These are phyloP conservation scores for Nephila pilipes DNA, from an alignment of 1,140 invertebrate genomes.

Conservation along the genomic window DNA sequence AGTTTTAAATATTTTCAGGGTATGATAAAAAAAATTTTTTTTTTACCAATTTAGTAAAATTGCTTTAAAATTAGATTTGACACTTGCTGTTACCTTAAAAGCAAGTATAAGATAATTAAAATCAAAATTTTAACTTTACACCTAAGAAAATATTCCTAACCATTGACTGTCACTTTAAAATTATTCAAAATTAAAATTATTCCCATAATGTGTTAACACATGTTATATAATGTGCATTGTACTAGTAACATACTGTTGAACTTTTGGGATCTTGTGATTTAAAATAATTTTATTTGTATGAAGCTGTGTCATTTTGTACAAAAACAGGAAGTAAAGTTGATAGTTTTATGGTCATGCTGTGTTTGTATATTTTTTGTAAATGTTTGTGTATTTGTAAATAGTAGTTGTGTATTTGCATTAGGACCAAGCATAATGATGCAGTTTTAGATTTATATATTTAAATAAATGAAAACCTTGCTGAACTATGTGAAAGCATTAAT, in stretches of 20 bases:
- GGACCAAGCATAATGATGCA: conserved; percentile 73
- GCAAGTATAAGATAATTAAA: too few species aligned
- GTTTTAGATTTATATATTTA: conserved; percentile 71
- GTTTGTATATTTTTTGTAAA: conserved; percentile 77
- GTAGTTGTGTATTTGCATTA: conserved; percentile 76
- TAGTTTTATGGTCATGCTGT: conserved; percentile 70
- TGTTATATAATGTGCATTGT: not conserved
- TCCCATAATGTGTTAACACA: too few species aligned
- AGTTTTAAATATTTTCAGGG: too few species aligned
- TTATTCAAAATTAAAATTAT: too few species aligned
- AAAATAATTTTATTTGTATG: conserved; percentile 62
- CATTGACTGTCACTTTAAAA: too few species aligned
- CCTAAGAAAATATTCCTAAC: too few species aligned
- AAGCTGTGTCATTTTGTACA: conserved; percentile 58
- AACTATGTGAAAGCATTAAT: not conserved
- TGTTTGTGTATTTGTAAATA: conserved; percentile 77
- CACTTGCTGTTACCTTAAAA: too few species aligned
- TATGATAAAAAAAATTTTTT: too few species aligned
- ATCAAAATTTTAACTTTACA: too few species aligned
- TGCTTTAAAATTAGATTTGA: too few species aligned
- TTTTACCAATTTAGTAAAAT: too few species aligned
- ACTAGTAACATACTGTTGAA: conserved; percentile 45
- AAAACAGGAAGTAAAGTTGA: conserved; percentile 46
- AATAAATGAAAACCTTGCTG: not conserved
- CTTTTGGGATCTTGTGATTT: conserved; percentile 36